These are phyloP conservation scores for Cyanoderma ruficeps DNA, from an alignment of 2,113 vertebrate species.

Conservation along the genomic window DNA sequence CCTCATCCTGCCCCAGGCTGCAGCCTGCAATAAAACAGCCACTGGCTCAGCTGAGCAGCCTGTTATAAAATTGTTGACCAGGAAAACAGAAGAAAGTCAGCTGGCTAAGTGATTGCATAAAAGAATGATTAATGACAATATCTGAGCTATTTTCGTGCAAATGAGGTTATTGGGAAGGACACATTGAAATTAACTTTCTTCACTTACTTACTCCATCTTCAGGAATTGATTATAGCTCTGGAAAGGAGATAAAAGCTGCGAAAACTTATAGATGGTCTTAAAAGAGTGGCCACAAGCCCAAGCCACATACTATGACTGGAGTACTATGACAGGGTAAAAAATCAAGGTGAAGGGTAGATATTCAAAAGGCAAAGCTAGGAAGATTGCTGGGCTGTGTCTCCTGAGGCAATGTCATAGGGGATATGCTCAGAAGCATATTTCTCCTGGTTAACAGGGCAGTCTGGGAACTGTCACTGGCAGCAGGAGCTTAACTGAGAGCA, in stretches of 20 bases:
- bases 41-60: background rate
- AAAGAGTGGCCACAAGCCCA: background rate
- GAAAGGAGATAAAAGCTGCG: constrained; percentile 4
- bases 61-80: background rate
- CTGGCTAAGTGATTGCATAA: background rate
- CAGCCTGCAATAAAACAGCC: background rate
- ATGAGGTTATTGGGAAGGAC: constrained; percentile 55
- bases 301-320: background rate
- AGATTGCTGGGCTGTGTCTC: background rate
- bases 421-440: background rate
- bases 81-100: constrained; percentile 22
- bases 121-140: constrained; percentile 22
- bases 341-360: background rate
- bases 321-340: background rate
- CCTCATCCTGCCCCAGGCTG: background rate
- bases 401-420: background rate
- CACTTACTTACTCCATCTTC: background rate
- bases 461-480: background rate
- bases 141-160: constrained; percentile 34
- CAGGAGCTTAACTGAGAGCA: background rate
- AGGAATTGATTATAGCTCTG: background rate
- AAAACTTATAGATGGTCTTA: background rate
- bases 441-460: background rate
- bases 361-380: background rate
- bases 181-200: constrained; percentile 35